Evolutionary conservation across 2,113 vertebrate species (phyloP).

Genomic region (Planiliza haematocheilus): DNA sequence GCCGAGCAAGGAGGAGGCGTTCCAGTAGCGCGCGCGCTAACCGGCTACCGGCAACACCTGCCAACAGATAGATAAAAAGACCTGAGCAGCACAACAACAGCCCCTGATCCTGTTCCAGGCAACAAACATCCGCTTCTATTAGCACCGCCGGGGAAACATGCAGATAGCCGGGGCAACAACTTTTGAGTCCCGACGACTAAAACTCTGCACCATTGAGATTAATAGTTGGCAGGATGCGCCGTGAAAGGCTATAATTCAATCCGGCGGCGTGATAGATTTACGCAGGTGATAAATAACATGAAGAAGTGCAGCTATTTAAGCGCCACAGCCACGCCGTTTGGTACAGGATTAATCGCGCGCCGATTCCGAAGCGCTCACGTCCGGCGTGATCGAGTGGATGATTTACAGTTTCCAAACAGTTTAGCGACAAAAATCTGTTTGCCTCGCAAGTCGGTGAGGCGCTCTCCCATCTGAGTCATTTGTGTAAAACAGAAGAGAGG

Average conservation of each 20-base stretch:
- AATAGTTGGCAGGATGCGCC: slow-evolving; percentile 63
- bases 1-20: slow-evolving; percentile 50
- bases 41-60: slow-evolving; percentile 71
- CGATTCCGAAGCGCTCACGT: slow-evolving; percentile 20
- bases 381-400: slow-evolving; percentile 49
- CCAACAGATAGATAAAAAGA: slow-evolving; percentile 72
- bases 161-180: slow-evolving; percentile 66
- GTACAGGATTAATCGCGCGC: slow-evolving; percentile 57
- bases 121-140: slow-evolving; percentile 70
- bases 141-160: slow-evolving; percentile 65
- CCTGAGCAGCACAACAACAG: slow-evolving; percentile 59
- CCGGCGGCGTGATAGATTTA: slow-evolving; percentile 60
- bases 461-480: slow-evolving; percentile 22
- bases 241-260: slow-evolving; percentile 79
- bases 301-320: slow-evolving; percentile 48
- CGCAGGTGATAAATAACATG: slow-evolving; percentile 53
- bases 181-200: slow-evolving; percentile 65
- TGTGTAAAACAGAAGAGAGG: slow-evolving; percentile 28
- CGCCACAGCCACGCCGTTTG: slow-evolving; percentile 17
- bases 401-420: slow-evolving; percentile 55
- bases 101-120: slow-evolving; percentile 62
- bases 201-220: slow-evolving; percentile 62
- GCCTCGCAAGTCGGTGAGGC: not conserved
- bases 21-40: slow-evolving; percentile 36
- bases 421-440: slow-evolving; percentile 34